A percentile compares a stretch with the other conserved stretches of the same genome.
phyloP scores from a whole-genome alignment of 2,888 invertebrate genomes.

The Sphaerophoria rueppellii region DNA sequence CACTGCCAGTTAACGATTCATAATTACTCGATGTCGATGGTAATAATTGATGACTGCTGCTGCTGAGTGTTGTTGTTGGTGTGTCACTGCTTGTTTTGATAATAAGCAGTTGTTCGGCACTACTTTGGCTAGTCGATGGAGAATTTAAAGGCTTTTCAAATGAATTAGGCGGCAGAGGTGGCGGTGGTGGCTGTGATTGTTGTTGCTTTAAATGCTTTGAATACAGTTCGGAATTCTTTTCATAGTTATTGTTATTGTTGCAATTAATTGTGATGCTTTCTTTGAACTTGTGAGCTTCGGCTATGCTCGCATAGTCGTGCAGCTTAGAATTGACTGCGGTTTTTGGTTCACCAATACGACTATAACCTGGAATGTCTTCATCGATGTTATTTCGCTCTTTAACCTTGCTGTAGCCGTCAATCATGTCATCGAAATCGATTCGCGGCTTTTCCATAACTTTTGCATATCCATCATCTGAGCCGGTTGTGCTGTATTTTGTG shows the following conservation, averaged over 20 bases:
- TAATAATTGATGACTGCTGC: slow-evolving; percentile 81
- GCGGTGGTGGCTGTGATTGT: slow-evolving; percentile 79
- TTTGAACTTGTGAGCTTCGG: slow-evolving; percentile 77
- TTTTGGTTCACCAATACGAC: slow-evolving; percentile 78
- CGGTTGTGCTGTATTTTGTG: slow-evolving; percentile 75
- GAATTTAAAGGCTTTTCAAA: slow-evolving; percentile 58
- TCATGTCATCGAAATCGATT: slow-evolving; percentile 74
- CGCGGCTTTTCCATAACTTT: slow-evolving; percentile 81
- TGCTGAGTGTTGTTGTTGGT: slow-evolving; percentile 76
- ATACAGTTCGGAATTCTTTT: slow-evolving; percentile 75
- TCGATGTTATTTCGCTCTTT: slow-evolving; percentile 76
- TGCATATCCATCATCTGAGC: slow-evolving; percentile 82
- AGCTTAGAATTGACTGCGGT: slow-evolving; percentile 76
- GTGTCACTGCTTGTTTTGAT: slow-evolving; percentile 76
- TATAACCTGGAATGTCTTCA: slow-evolving; percentile 77
- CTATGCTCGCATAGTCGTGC: slow-evolving; percentile 81
- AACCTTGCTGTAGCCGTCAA: slow-evolving; percentile 79
- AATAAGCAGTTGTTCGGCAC: slow-evolving; percentile 65
- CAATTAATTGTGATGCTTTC: slow-evolving; percentile 79
- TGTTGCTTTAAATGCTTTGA: slow-evolving; percentile 69
- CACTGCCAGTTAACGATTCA: slow-evolving; percentile 90
- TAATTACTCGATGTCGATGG: slow-evolving; percentile 90
- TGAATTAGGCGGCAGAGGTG: slow-evolving; percentile 74
- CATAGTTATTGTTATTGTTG: slow-evolving; percentile 75
- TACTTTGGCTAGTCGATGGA: slow-evolving; percentile 73